phyloP scores from a whole-genome alignment of 2,888 invertebrate species.

The Acanthosepion lycidas region DNA sequence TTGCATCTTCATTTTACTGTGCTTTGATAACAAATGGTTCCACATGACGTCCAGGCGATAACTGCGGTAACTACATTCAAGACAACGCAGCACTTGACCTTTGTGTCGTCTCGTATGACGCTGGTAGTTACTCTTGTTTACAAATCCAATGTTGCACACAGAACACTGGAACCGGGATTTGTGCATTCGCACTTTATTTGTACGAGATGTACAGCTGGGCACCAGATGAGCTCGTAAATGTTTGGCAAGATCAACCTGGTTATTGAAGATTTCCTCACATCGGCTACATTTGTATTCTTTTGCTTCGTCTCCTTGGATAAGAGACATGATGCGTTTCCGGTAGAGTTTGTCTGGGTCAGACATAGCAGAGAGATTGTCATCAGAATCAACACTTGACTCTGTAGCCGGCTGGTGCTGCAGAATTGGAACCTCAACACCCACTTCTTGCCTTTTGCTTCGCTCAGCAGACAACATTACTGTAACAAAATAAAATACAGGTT shows the following conservation, averaged over 20 bases:
- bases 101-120: conserved; percentile 50
- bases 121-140: conserved; percentile 50
- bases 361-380: background rate
- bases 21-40: conserved; percentile 48
- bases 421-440: background rate
- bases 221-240: conserved; percentile 62
- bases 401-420: background rate
- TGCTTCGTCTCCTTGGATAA: conserved; percentile 38
- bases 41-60: conserved; percentile 48
- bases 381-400: background rate
- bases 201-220: conserved; percentile 42
- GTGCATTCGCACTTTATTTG: conserved; percentile 47
- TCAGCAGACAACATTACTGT: conserved; percentile 37
- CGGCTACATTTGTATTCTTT: conserved; percentile 57
- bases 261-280: conserved; percentile 58
- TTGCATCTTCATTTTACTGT: conserved; percentile 39
- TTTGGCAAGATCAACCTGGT: conserved; percentile 59
- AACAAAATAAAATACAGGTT: background rate
- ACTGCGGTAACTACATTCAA: conserved; percentile 49
- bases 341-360: conserved; percentile 13
- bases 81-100: conserved; percentile 48
- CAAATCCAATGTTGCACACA: conserved; percentile 49
- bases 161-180: conserved; percentile 50
- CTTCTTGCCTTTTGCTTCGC: background rate
- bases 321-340: background rate